Conservation (phyloP, 1,140 invertebrate genomes). For the Meloidogyne hapla region DNA sequence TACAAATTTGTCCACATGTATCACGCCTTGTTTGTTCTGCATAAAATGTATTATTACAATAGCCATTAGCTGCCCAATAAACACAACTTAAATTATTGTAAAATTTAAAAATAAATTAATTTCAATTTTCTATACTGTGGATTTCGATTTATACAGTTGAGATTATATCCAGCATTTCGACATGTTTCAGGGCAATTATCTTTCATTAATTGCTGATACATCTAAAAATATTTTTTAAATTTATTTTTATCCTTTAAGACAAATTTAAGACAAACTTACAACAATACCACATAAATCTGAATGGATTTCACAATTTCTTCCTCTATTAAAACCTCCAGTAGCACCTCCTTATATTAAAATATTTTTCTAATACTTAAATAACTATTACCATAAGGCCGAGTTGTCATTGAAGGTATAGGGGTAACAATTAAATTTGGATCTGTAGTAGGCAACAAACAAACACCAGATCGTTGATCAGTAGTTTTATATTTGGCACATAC, state of each 20-base stretch:
- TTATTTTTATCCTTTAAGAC: too few relatives aligned
- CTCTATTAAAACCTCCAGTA: not conserved
- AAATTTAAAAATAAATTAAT: not conserved
- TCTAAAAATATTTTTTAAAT: too few relatives aligned
- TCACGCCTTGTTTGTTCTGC: not conserved
- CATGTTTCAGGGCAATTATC: not conserved
- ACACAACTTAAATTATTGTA: constrained; percentile 2
- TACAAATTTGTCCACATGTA: not conserved
- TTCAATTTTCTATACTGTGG: not conserved
- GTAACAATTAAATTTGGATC: not conserved
- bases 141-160: not conserved
- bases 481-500: not conserved
- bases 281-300: not conserved
- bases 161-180: not conserved
- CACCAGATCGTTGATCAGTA: not conserved
- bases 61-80: not conserved
- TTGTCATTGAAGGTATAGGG: not conserved
- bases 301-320: not conserved
- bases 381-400: too few relatives aligned
- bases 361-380: too few relatives aligned
- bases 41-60: not conserved
- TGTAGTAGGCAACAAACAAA: not conserved
- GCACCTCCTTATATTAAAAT: too few relatives aligned
- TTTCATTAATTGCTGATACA: not conserved
- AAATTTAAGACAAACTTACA: not conserved